Base-by-base conservation (phyloP, 2,113 vertebrate species). In the Budorcas taxicolor region DNA sequence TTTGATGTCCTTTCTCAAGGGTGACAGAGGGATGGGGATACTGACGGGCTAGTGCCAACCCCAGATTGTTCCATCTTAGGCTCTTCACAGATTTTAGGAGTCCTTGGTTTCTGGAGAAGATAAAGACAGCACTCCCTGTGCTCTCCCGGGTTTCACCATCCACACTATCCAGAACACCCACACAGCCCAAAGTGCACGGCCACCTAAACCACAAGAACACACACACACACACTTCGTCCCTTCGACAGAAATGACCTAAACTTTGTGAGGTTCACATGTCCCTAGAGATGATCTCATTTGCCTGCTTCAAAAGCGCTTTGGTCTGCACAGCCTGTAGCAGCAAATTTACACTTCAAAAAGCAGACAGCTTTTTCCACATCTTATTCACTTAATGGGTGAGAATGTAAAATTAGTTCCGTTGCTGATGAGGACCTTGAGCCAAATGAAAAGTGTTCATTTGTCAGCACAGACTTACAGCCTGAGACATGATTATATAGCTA, bases 401-500 rank as follows among this genome's bases (percentile, higher is more conserved):
- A 99, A 99, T 99, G 99, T 99, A 99, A 99, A 99, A 99, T 99
- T 99, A 99, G 99, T 99, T 99, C 99, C 98, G 98, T 99, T 98
- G 99, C 99, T 99, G 99, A 99, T 99, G 99, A 99, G 99, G 99
- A 99, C 99, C 99, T 99, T 99, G 98, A 99, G 99, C 99, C 99
- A 99, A 99, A 99, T 99, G 99, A 99, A 99, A 99, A 99, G 99
- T 99, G 99, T 99, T 99, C 99, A 99, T 99, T 99, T 99, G 99
- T 99, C 99, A 99, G 99, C 99, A 99, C 98, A 99, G 98, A 99
- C 99, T 99, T 99, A 99, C 98, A 98, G 99, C 99, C 99, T 98
- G 98, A 99, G 99, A 99, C 99, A 99, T 99, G 99, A 99, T 99
- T 99, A 99, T 99, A 99, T 98, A 99, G 99, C 99, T 99, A 99